A percentile compares a stretch with the other conserved stretches of the same genome.
Evolutionary conservation across 2,113 vertebrate genomes (phyloP).

Genomic region (Synchiropus splendidus): DNA sequence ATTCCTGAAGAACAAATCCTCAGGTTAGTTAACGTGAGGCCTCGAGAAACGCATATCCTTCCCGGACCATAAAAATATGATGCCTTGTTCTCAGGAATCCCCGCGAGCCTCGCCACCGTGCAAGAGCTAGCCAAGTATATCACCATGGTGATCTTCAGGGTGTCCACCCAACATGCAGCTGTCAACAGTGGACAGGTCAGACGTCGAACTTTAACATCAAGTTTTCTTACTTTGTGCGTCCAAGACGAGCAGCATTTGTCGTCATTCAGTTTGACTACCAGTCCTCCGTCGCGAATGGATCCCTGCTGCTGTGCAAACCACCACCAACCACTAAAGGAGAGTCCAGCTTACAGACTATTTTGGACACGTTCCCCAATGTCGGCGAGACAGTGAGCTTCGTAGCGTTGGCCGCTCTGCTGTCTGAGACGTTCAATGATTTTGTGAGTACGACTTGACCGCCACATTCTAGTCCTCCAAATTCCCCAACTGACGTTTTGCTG

Average conservation of each 20-base stretch:
- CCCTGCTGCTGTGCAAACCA: slow-evolving; percentile 10
- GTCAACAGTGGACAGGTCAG: slow-evolving; percentile 25
- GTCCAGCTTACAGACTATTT: slow-evolving; percentile 8
- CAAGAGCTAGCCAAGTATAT: slow-evolving; percentile 32
- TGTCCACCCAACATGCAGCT: slow-evolving; percentile 24
- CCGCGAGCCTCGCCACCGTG: slow-evolving; percentile 16
- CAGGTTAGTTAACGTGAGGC: not conserved
- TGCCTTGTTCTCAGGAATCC: slow-evolving; percentile 12
- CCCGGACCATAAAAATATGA: not conserved
- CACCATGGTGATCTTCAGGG: slow-evolving; percentile 40
- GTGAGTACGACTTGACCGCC: slow-evolving; percentile 6
- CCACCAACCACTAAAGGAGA: slow-evolving; percentile 24
- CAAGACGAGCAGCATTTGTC: not conserved
- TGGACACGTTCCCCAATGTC: slow-evolving; percentile 12
- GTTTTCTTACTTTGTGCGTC: not conserved
- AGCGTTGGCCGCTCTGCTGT: not conserved
- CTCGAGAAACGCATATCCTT: too few relatives aligned
- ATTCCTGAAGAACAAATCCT: slow-evolving; percentile 41
- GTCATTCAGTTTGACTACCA: slow-evolving; percentile 20
- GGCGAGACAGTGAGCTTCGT: rapidly evolving
- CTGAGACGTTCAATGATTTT: slow-evolving; percentile 3
- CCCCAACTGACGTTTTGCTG: not conserved
- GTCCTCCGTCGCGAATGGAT: slow-evolving; percentile 29
- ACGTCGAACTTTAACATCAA: not conserved
- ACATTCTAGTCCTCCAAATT: not conserved